These are phyloP conservation scores for Sylvia atricapilla DNA, from an alignment of 2,113 vertebrate genomes.

Conservation along the genomic window DNA sequence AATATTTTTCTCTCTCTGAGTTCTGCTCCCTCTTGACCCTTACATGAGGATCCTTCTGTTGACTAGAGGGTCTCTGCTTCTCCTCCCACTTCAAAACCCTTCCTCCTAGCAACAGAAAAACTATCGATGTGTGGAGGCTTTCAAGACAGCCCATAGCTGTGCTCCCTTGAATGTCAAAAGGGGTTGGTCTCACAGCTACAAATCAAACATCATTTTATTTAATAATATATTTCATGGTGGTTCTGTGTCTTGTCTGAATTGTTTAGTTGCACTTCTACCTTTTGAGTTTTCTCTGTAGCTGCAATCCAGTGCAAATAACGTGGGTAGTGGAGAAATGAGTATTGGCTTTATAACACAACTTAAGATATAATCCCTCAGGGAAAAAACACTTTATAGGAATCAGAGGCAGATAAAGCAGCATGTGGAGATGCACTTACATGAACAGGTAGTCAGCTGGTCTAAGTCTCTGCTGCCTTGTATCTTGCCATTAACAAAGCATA, in stretches of 20 bases:
- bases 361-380: constrained; percentile 3
- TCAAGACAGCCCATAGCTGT: constrained; percentile 60
- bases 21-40: constrained; percentile 62
- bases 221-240: constrained; percentile 68
- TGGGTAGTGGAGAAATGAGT: neutral
- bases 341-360: constrained; percentile 2
- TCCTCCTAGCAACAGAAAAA: constrained; percentile 65
- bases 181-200: constrained; percentile 62
- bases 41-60: constrained; percentile 51
- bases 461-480: neutral
- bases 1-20: constrained; percentile 47
- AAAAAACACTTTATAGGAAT: constrained; percentile 23
- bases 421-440: neutral
- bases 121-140: constrained; percentile 62
- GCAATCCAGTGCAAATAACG: constrained; percentile 11
- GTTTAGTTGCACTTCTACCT: constrained; percentile 17
- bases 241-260: constrained; percentile 52
- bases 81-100: constrained; percentile 49
- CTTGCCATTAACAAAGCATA: neutral
- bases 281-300: constrained; percentile 9
- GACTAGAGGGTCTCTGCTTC: constrained; percentile 58
- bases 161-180: constrained; percentile 58
- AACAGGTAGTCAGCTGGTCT: neutral
- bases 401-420: constrained; percentile 1
- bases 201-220: constrained; percentile 73